Base-by-base conservation (phyloP, 2,888 invertebrate genomes). In the Metopia argyrocephala region DNA sequence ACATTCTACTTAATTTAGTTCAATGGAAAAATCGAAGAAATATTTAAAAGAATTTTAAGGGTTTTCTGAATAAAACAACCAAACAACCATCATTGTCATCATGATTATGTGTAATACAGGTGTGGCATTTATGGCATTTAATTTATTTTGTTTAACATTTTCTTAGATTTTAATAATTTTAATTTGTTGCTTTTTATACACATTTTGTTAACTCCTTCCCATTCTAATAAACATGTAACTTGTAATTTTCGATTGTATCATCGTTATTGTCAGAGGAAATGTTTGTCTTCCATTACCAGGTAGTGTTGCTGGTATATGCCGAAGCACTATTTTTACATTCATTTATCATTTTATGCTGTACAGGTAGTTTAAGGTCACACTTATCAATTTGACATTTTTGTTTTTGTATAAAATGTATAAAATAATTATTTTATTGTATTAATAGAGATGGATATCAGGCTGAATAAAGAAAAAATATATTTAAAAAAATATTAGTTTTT, bases 331-430 rank as follows among this genome's bases (percentile, higher is more conserved):
- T 50, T 61, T 50, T 54, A 20, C 12, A 68, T 54, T 68, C 20
- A 75, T 68, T 75, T 28, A 45, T 75, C 59, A 45, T 50, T 54
- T 46, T 28, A 20, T n/a, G 2, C 9, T 38, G 38, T 38, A 20
- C 18, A n/a, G 15, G 38, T 38, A 38, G 12, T 38, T 38, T 3
- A 38, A 15, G 12, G 3, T 38, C 12, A 38, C 12, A 61, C 20
- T 70, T 76, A 45, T 70, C 64, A 64, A 56, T 70, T 76, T 70
- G 69, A 76, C 64, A 64, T 50, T 20, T 69, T 62, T 62, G 27
- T 52, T 74, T 52, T 74, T 59, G 25, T 66, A n/a, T n/a, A n/a
- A 57, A 65, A 64, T 46, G 64, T 54, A 57, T 46, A 15, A 38
- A 38, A 38, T 38, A 12, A 38, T 38, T 38, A 57, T 57, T 21